These are phyloP conservation scores for Pseudomyrmex sp. DNA, from an alignment of 1,140 invertebrate genomes.

Conservation along the genomic window DNA sequence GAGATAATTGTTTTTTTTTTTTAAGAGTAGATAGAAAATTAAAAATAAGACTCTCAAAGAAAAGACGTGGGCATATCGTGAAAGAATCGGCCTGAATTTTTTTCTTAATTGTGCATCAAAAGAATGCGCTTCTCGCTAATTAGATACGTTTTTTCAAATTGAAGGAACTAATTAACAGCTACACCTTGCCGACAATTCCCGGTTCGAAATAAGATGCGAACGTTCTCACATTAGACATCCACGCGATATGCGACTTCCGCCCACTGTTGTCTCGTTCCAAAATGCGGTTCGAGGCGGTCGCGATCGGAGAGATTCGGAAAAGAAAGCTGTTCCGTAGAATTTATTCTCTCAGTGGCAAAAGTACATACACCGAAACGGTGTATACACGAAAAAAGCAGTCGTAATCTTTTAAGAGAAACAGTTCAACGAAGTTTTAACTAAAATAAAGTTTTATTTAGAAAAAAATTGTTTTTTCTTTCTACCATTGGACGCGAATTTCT, in stretches of 20 bases:
- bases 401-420: neutral
- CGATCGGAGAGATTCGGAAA: conserved; percentile 24
- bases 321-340: conserved; percentile 5
- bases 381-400: no score
- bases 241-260: conserved; percentile 50
- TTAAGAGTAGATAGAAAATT: no score
- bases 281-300: conserved; percentile 21
- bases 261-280: conserved; percentile 44
- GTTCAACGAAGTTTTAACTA: no score
- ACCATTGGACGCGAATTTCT: no score
- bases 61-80: neutral
- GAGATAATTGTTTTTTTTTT: no score
- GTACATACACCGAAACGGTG: no score
- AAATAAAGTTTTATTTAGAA: no score
- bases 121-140: conserved; percentile 39
- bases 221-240: conserved; percentile 55
- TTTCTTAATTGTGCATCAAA: conserved; percentile 28
- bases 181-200: conserved; percentile 35
- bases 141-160: conserved; percentile 46
- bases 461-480: neutral
- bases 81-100: neutral
- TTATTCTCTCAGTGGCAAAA: conserved; percentile 10
- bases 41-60: neutral
- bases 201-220: conserved; percentile 39
- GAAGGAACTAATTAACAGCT: conserved; percentile 65